These are phyloP conservation scores for Dynastes tityus DNA, from an alignment of 2,888 invertebrate genomes.

Conservation along the genomic window DNA sequence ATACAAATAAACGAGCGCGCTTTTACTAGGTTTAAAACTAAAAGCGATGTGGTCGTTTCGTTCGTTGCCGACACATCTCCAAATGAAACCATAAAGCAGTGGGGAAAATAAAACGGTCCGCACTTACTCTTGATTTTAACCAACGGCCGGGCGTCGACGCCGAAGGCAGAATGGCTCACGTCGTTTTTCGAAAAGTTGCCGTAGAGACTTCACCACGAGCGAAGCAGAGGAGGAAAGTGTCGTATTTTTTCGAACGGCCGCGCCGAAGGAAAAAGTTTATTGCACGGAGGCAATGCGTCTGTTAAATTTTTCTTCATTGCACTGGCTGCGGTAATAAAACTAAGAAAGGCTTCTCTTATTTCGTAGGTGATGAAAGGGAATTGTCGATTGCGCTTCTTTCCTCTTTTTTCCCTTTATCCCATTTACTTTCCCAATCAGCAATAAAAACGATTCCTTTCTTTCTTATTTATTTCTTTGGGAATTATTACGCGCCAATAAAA, in stretches of 20 bases:
- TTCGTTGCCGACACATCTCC: slow-evolving; percentile 38
- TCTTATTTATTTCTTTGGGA: not conserved
- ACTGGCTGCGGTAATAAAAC: slow-evolving; percentile 19
- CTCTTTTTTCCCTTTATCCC: slow-evolving; percentile 9
- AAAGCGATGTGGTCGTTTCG: slow-evolving; percentile 34
- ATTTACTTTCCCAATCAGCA: not conserved
- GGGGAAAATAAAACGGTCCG: slow-evolving; percentile 36
- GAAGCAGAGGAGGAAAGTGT: not conserved
- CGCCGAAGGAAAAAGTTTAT: slow-evolving; percentile 12
- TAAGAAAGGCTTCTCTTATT: slow-evolving; percentile 19
- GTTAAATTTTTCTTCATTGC: slow-evolving; percentile 30
- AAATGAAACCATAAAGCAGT: slow-evolving; percentile 42
- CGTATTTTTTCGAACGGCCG: slow-evolving; percentile 10
- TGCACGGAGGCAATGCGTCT: slow-evolving; percentile 16
- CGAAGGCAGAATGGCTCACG: slow-evolving; percentile 14
- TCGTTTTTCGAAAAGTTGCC: slow-evolving; percentile 26
- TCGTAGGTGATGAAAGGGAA: slow-evolving; percentile 36
- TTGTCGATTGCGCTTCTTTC: not conserved
- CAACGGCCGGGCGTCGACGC: slow-evolving; percentile 28
- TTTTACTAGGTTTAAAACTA: slow-evolving; percentile 32
- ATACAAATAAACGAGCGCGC: slow-evolving; percentile 29
- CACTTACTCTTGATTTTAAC: slow-evolving; percentile 39
- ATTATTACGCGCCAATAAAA: not conserved
- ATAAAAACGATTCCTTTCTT: not conserved
- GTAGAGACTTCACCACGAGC: not conserved